Percentiles rank a stretch among this genome's conserved stretches.
Conservation (phyloP, 2,113 vertebrate genomes). For the Erinaceus europaeus region DNA sequence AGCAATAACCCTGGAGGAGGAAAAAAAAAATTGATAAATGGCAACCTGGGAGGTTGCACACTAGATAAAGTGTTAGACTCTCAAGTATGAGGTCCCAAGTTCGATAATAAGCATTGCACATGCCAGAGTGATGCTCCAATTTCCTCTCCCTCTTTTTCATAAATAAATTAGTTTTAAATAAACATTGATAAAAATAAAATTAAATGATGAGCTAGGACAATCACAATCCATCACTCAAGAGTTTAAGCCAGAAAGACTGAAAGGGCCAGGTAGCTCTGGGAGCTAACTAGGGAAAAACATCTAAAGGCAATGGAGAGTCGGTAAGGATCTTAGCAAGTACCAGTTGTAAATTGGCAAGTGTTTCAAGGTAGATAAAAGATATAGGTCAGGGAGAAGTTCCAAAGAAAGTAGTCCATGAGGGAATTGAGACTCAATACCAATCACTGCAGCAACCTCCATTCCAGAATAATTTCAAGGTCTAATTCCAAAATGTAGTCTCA, state of each 20-base stretch:
- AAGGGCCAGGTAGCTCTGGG: neutral
- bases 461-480: neutral
- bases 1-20: no score
- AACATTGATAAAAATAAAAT: no score
- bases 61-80: no score
- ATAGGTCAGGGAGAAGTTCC: neutral
- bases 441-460: neutral
- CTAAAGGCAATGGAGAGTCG: neutral
- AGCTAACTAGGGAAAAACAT: neutral
- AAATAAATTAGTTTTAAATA: no score
- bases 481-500: no score
- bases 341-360: neutral
- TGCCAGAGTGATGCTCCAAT: no score
- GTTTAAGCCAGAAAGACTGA: conserved; percentile 1
- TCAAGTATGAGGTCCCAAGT: no score
- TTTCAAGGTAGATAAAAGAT: neutral
- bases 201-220: neutral
- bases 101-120: no score
- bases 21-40: no score
- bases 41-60: no score
- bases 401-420: neutral
- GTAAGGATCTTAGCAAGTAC: neutral
- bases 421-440: neutral
- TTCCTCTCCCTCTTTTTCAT: no score
- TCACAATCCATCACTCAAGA: neutral